These are phyloP conservation scores for Drosophila mayaguana DNA, from an alignment of 2,888 invertebrate species.

Conservation along the genomic window DNA sequence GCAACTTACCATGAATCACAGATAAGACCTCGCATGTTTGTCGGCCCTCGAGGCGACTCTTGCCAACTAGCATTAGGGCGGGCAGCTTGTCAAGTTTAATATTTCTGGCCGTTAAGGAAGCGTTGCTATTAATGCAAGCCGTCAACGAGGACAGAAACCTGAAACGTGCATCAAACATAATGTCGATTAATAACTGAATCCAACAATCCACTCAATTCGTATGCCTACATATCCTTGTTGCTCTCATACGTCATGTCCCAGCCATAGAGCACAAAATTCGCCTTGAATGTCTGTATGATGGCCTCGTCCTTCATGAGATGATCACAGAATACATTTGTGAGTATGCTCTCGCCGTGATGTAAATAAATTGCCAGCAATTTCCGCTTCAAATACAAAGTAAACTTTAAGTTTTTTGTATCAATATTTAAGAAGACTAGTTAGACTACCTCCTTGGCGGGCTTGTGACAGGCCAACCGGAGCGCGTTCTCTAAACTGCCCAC, in stretches of 20 bases:
- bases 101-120: conserved; percentile 93
- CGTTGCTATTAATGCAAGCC: conserved; percentile 92
- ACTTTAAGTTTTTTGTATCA: neutral
- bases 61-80: conserved; percentile 94
- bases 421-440: neutral
- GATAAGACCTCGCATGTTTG: conserved; percentile 96
- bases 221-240: conserved; percentile 91
- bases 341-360: conserved; percentile 97
- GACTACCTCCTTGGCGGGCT: conserved; percentile 94
- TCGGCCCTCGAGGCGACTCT: conserved; percentile 87
- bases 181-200: neutral
- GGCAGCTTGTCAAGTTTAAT: conserved; percentile 95
- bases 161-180: conserved; percentile 27
- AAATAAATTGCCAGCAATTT: conserved; percentile 97
- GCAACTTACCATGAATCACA: conserved; percentile 91
- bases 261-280: conserved; percentile 97
- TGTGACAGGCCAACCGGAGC: conserved; percentile 94
- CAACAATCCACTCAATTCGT: neutral
- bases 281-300: conserved; percentile 94
- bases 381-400: conserved; percentile 87
- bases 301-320: conserved; percentile 96
- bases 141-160: conserved; percentile 92
- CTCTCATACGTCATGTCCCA: conserved; percentile 97
- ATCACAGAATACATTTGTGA: conserved; percentile 98
- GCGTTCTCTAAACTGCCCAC: conserved; percentile 96